Evolutionary conservation across 1,140 invertebrate species (phyloP), one percentile per base, ranked within the genome.

Genomic region (Drosophila carrolli): DNA sequence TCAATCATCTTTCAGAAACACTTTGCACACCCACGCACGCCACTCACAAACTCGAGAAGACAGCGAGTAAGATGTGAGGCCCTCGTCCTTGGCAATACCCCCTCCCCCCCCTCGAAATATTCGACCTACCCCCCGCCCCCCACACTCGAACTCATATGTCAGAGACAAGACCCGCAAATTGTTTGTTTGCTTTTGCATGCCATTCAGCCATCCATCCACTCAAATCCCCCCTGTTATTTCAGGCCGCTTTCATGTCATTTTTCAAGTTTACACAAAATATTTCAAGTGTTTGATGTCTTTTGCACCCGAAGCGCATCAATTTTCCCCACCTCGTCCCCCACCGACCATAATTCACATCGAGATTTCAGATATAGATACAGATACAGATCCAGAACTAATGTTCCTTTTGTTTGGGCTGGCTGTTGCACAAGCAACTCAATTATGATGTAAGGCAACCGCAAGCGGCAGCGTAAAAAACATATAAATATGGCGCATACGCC

Each of bases 251-350:
- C 71, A 82, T 88, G 83, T 86, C 75, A 88, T 86, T 86, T 86
- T 86, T 86, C 83, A 86, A 86, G 83, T 86, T 88, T 83, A 80
- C 83, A 88, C 79, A 83, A 86, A 86, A 88, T 86, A 88, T 83
- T 80, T 88, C 75, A 70, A 86, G 84, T 88, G 83, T 83, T 86
- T 86, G 79, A 83, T 86, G 83, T 83, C 83, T 79, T 88, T 79
- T 70, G 62, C 82, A 86, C 75, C 78, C 83, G 73, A 79, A 81
- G 79, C 71, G 83, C 83, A 83, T 88, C 75, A 86, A 86, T 88
- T 88, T 82, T 54, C 55, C 44, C 8, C 10, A 13, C 14, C 9
- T 16, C 37, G 8, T 4, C 11, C 13, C 38, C n/a, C 9, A 5
- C 41, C 19, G 13, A 5, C 11, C 37, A 38, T 60, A 48, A 19